Evolutionary conservation across 2,888 invertebrate species (phyloP).

Genomic region (Temnothorax unifasciatus): DNA sequence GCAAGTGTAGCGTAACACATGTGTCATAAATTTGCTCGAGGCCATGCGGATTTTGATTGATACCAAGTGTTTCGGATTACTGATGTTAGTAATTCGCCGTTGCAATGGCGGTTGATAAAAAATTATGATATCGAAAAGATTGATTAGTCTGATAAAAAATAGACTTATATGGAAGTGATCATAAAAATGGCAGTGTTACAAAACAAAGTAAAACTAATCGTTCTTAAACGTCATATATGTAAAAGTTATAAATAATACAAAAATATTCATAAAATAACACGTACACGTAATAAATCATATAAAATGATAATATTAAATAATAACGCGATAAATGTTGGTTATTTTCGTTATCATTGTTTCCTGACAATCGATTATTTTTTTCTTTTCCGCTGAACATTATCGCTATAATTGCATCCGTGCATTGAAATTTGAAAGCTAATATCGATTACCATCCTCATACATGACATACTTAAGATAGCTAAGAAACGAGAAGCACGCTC

Average conservation of each 20-base stretch:
- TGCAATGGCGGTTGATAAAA: constrained; percentile 30
- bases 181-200: background rate
- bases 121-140: constrained; percentile 24
- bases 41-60: constrained; percentile 32
- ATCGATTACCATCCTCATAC: constrained; percentile 2
- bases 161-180: background rate
- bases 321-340: background rate
- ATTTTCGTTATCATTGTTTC: background rate
- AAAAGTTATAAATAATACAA: background rate
- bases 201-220: background rate
- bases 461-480: constrained; percentile 66
- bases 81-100: constrained; percentile 14
- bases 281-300: background rate
- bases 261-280: background rate
- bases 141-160: background rate
- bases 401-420: constrained; percentile 18
- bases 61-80: constrained; percentile 37
- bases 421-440: constrained; percentile 11
- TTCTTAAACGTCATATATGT: background rate
- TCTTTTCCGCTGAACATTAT: background rate
- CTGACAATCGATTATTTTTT: background rate
- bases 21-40: constrained; percentile 5
- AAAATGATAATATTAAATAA: background rate
- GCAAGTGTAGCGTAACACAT: background rate
- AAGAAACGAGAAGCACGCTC: constrained; percentile 61